Percentiles rank a stretch among this genome's conserved stretches.
Evolutionary conservation across 2,113 vertebrate genomes (phyloP).

Genomic region (Crotalus horridus): DNA sequence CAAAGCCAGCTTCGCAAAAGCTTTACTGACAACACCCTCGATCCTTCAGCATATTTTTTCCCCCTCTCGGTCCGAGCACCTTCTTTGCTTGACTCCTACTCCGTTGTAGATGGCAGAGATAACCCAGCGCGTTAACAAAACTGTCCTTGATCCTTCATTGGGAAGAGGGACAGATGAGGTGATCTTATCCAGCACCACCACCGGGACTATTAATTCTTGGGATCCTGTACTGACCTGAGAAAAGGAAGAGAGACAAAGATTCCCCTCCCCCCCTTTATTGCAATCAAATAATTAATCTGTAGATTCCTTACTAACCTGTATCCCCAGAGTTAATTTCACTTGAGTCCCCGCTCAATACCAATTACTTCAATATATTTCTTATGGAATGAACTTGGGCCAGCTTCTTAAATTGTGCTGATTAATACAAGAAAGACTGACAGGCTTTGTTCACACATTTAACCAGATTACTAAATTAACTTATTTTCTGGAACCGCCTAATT

Average conservation of each 20-base stretch:
- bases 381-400: neutral
- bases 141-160: neutral
- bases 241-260: neutral
- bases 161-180: neutral
- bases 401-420: neutral
- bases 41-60: neutral
- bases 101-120: neutral
- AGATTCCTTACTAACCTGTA: neutral
- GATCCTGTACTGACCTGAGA: no score
- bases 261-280: neutral
- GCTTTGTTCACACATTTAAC: neutral
- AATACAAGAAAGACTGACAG: neutral
- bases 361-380: neutral
- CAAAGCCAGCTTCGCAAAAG: neutral
- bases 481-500: neutral
- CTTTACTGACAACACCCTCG: neutral
- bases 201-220: neutral
- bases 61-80: neutral
- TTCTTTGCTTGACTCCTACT: neutral
- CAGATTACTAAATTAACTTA: neutral
- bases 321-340: neutral
- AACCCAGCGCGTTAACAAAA: neutral
- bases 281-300: neutral
- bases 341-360: neutral
- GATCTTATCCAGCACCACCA: neutral